phyloP scores from a whole-genome alignment of 2,888 invertebrate genomes.

The Polymixis lichenea region DNA sequence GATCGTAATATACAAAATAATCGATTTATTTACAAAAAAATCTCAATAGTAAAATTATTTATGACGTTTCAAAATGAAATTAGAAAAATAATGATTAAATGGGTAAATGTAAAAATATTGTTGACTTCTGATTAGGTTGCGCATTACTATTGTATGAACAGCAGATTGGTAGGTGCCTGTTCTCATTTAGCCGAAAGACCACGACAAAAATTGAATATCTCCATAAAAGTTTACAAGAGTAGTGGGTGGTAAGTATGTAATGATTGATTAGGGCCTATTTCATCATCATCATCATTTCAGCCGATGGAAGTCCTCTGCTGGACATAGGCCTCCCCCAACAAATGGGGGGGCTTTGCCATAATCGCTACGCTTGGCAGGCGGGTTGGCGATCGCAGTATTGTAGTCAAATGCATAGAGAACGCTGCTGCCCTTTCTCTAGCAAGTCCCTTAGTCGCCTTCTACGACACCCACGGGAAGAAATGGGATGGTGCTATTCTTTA shows the following conservation, averaged over 20 bases:
- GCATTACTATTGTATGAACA: conserved; percentile 19
- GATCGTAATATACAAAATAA: conserved; percentile 69
- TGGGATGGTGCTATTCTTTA: no score
- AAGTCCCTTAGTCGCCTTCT: no score
- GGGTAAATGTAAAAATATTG: conserved; percentile 39
- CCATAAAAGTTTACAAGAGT: background rate
- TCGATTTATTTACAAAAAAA: conserved; percentile 65
- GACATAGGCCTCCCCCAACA: no score
- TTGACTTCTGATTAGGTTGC: conserved; percentile 24
- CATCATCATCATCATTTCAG: no score
- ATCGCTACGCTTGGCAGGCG: no score
- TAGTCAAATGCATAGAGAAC: no score
- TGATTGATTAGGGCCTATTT: background rate
- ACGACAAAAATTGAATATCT: conserved; percentile 26
- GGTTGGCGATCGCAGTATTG: no score
- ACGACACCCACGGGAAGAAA: no score
- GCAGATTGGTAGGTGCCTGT: background rate
- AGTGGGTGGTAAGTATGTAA: background rate
- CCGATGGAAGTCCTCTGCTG: no score
- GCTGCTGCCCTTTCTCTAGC: no score
- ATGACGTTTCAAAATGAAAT: conserved; percentile 42
- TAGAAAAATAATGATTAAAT: conserved; percentile 51
- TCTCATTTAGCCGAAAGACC: background rate
- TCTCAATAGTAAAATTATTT: conserved; percentile 50
- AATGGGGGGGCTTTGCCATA: no score